Conservation (phyloP, 2,113 vertebrate species). For the Recurvirostra avosetta region DNA sequence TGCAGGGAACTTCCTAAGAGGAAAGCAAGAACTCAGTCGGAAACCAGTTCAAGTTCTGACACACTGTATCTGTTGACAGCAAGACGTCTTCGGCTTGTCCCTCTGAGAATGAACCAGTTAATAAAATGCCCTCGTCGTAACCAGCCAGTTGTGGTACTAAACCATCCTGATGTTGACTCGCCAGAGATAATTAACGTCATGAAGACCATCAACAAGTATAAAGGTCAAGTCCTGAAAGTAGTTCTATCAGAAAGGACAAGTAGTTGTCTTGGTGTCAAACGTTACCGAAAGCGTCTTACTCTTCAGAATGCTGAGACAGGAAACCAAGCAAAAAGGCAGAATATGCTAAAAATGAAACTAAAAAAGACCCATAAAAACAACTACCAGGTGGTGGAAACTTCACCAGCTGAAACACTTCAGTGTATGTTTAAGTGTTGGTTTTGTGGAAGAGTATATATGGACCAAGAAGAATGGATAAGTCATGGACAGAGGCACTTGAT, state of each 20-base stretch:
- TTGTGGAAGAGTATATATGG: constrained; percentile 74
- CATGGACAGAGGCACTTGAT: constrained; percentile 79
- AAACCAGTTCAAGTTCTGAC: constrained; percentile 39
- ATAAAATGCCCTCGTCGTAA: constrained; percentile 86
- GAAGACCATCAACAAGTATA: constrained; percentile 78
- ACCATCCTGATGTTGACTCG: constrained; percentile 86
- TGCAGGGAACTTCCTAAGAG: constrained; percentile 69
- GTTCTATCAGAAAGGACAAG: constrained; percentile 76
- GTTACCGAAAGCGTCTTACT: constrained; percentile 67
- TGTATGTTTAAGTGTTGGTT: constrained; percentile 79
- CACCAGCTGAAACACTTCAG: constrained; percentile 54
- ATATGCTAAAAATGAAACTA: constrained; percentile 90
- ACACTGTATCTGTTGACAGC: constrained; percentile 52
- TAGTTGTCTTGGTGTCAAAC: constrained; percentile 67
- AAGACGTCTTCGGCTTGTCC: constrained; percentile 77
- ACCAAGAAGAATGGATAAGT: constrained; percentile 83
- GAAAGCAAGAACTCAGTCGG: constrained; percentile 30
- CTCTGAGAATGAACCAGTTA: constrained; percentile 80
- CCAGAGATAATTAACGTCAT: constrained; percentile 78
- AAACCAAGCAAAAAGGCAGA: constrained; percentile 73
- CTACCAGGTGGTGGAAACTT: constrained; percentile 82
- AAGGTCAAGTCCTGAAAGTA: constrained; percentile 77
- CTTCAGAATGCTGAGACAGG: constrained; percentile 59
- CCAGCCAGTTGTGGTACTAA: constrained; percentile 94
- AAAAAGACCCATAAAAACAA: constrained; percentile 88